Conservation (phyloP, 2,797 vertebrate genomes). For the Micromesistius poutassou region DNA sequence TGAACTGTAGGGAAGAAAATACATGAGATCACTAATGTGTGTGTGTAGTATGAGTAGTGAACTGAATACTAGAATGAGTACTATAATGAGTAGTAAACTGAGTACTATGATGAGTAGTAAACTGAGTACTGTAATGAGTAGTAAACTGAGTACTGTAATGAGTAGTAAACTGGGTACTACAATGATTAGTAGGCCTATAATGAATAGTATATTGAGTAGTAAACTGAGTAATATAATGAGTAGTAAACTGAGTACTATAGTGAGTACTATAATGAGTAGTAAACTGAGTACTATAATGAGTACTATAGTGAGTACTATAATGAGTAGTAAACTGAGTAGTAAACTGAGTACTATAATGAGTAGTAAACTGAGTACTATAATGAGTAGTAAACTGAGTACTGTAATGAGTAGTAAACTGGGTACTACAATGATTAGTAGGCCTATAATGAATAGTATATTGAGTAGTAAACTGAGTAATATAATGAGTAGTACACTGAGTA, state of each 20-base stretch:
- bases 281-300: too few relatives aligned
- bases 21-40: background rate
- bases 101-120: too few relatives aligned
- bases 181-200: background rate
- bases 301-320: too few relatives aligned
- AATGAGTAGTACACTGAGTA: too few relatives aligned
- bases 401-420: background rate
- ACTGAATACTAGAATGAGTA: background rate
- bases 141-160: too few relatives aligned
- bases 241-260: background rate
- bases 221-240: background rate
- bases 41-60: background rate
- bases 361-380: background rate
- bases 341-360: background rate
- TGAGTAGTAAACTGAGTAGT: background rate
- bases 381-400: background rate
- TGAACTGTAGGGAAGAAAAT: constrained; percentile 47
- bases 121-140: too few relatives aligned
- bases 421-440: too few relatives aligned
- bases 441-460: too few relatives aligned
- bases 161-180: background rate
- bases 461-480: too few relatives aligned
- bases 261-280: too few relatives aligned
- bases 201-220: background rate
- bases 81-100: too few relatives aligned